Evolutionary conservation across 2,888 invertebrate genomes (phyloP), one percentile per base, ranked within the genome.

Genomic region (Empis livida): DNA sequence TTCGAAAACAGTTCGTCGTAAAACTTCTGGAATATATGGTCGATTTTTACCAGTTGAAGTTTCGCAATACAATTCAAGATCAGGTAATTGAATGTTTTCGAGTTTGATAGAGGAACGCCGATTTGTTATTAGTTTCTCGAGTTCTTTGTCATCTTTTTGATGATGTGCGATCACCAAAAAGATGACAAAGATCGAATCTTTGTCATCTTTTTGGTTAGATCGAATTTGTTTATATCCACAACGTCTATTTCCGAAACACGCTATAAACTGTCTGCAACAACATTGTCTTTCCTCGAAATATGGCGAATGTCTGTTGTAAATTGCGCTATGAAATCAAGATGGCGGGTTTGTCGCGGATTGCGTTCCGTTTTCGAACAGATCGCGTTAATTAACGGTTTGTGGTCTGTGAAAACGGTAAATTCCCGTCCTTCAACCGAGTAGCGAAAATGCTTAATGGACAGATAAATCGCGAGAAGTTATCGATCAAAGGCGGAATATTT

Each of bases 401-500:
- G 46, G 15, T 46, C 48, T 1, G 45, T 50, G n/a, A 14, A 40
- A 9, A 50, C 5, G 1, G 42, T 14, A 15, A 50, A 50, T 5
- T 15, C 20, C 5, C 50, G 14, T 1, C 44, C 44, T 32, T 46
- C 50, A 10, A 48, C 5, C 43, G 47, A 8, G 15, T 45, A 42
- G 10, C 32, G 42, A 37, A 50, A 50, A 23, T 47, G 43, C 0
- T 42, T 30, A 2, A 50, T 39, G 1, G 47, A 38, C 4, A 3
- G n/a, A 16, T 45, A 47, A 0, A 40, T 42, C 4, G 43, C 45
- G 2, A 45, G 39, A 2, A 50, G 16, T 37, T 48, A 44, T 10
- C 48, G 16, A 39, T 50, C 44, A 38, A 48, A 50, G 1, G 45
- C 23, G 9, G 43, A 45, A 13, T 50, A 50, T 17, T 35, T 50